phyloP scores from a whole-genome alignment of 2,113 vertebrate genomes.

The Zapus hudsonius region DNA sequence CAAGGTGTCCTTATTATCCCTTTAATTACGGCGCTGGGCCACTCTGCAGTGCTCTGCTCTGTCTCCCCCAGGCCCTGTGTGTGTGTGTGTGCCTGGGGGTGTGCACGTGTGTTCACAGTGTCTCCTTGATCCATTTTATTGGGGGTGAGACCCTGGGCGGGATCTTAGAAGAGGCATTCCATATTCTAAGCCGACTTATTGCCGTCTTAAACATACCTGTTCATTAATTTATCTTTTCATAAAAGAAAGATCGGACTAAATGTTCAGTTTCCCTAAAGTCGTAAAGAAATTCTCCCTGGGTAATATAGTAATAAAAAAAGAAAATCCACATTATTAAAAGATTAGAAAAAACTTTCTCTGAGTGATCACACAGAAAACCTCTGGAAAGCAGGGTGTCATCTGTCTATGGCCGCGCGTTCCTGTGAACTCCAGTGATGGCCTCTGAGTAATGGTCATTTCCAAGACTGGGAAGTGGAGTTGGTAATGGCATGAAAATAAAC shows the following conservation, averaged over 20 bases:
- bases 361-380: no score
- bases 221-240: conserved; percentile 32
- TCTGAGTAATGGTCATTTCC: not conserved
- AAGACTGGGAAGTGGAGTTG: not conserved
- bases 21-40: conserved; percentile 14
- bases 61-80: not conserved
- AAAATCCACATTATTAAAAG: not conserved
- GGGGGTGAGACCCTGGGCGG: conserved; percentile 14
- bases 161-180: conserved; percentile 30
- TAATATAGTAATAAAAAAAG: not conserved
- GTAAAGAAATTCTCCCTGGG: not conserved
- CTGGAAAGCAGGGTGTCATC: not conserved
- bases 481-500: not conserved
- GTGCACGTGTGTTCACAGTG: no score
- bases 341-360: not conserved
- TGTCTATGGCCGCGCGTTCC: accelerated
- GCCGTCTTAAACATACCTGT: conserved; percentile 54
- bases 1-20: conserved; percentile 6
- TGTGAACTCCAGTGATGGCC: accelerated
- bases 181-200: conserved; percentile 49
- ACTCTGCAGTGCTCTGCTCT: not conserved
- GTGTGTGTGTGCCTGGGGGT: not conserved
- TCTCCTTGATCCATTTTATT: conserved; percentile 44
- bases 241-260: not conserved
- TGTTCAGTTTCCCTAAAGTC: conserved; percentile 1